Evolutionary conservation across 2,113 vertebrate species (phyloP).

Genomic region (Gorsachius goisagi): DNA sequence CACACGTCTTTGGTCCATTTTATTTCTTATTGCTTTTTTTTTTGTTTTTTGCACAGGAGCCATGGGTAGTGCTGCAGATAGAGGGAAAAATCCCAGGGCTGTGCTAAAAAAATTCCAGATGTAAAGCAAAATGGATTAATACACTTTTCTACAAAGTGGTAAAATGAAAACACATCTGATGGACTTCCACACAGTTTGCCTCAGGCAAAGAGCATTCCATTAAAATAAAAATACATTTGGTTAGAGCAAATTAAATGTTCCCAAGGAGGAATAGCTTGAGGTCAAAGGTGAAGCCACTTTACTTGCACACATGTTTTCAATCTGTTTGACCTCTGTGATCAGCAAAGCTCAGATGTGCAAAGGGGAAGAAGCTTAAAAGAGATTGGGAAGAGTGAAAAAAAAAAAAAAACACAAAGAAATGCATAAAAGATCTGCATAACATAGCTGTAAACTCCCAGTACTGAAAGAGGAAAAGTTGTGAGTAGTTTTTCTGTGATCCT

Average conservation of each 20-base stretch:
- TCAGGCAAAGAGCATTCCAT: constrained; percentile 67
- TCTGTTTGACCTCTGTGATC: constrained; percentile 67
- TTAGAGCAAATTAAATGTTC: constrained; percentile 69
- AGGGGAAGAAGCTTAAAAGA: constrained; percentile 35
- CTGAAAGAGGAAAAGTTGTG: background rate
- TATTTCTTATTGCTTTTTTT: background rate
- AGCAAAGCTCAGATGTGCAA: constrained; percentile 60
- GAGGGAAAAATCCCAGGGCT: constrained; percentile 19
- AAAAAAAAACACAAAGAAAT: constrained; percentile 21
- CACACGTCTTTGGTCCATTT: background rate
- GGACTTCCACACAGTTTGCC: constrained; percentile 59
- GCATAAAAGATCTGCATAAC: background rate
- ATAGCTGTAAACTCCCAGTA: background rate
- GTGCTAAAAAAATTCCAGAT: constrained; percentile 56
- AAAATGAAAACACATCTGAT: constrained; percentile 68
- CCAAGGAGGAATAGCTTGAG: constrained; percentile 61
- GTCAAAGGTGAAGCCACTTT: constrained; percentile 65
- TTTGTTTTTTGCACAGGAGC: constrained; percentile 46
- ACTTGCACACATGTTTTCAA: constrained; percentile 68
- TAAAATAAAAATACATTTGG: constrained; percentile 65
- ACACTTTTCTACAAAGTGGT: constrained; percentile 61
- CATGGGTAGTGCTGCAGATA: background rate
- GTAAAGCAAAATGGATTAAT: constrained; percentile 63
- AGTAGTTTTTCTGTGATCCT: background rate
- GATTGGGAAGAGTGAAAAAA: background rate